Evolutionary conservation across 2,797 vertebrate species (phyloP).

Genomic region (Corythornis leucogaster): DNA sequence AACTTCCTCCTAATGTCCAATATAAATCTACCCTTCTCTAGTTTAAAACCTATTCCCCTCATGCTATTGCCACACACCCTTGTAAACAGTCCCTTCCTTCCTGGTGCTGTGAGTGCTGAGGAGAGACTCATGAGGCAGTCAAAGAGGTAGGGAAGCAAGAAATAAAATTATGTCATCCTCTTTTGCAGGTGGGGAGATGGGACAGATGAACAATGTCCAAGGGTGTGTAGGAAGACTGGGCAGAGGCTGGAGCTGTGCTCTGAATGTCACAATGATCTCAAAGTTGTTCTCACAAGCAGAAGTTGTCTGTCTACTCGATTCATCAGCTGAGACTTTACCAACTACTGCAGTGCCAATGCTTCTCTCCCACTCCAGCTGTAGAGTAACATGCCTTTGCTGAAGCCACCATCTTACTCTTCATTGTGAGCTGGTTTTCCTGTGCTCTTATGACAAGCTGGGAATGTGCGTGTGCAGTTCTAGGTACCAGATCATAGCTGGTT

Average conservation of each 20-base stretch:
- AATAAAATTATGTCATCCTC: not conserved
- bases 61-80: too few species aligned
- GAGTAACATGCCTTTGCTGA: not conserved
- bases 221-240: rapidly evolving
- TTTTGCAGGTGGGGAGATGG: not conserved
- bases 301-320: rapidly evolving
- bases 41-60: too few species aligned
- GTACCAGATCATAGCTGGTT: not conserved
- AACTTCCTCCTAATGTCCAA: too few species aligned
- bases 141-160: not conserved
- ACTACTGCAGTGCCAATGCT: rapidly evolving
- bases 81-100: not conserved
- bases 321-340: not conserved
- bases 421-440: not conserved
- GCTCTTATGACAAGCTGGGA: not conserved
- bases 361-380: not conserved
- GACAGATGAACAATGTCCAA: not conserved
- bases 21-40: too few species aligned
- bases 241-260: not conserved
- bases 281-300: not conserved
- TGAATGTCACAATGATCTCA: rapidly evolving
- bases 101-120: not conserved
- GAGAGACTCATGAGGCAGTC: not conserved
- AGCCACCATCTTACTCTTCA: rapidly evolving
- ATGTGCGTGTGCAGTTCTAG: rapidly evolving